Base-by-base conservation (phyloP, 2,888 invertebrate species). In the Ptychoptera contaminata region DNA sequence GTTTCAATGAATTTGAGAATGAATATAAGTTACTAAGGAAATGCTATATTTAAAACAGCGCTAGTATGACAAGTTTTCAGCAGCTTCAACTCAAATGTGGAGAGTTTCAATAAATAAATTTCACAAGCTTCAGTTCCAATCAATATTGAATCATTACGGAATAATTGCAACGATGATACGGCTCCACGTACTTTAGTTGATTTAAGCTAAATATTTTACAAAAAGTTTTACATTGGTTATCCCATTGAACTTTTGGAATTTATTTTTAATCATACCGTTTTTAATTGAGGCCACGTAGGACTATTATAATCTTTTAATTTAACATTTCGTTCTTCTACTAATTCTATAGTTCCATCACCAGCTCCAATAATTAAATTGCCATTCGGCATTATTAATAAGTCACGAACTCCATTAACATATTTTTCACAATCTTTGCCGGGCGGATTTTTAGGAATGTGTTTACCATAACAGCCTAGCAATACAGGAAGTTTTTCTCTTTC, bases 51-150 rank as follows among this genome's bases (percentile, higher is more conserved):
- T 56, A 84, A 83, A 52, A 94, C 81, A 0, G 81, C 71, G 32
- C 77, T 75, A 2, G 78, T 77, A 57, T 93, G 92, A 55, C 90
- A 87, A 0, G 92, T 91, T 47, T 83, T 74, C 1, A 84, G 65
- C 16, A 92, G 68, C 40, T 76, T 75, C 2, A 78, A 69, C 6
- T 70, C 65, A 60, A 90, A 85, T 14, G 77, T 74, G 12, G 68
- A 66, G 31, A 83, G 61, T 54, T 78, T 73, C 40, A 92, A 73
- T 40, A 75, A 72, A 66, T 83, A 91, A 48, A 93, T 83, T 69
- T 92, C 88, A 54, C 84, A 82, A 51, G 71, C 68, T 4, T 71
- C 67, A 0, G 91, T 92, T 1, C 85, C 90, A 2, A 80, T 81
- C 31, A 84, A 70, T 45, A 91, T 71, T 43, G 74, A 65, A 0